A percentile compares a stretch with the other conserved stretches of the same genome.
These are phyloP conservation scores for Drymonia ruficornis DNA, from an alignment of 2,888 invertebrate genomes.

Conservation along the genomic window DNA sequence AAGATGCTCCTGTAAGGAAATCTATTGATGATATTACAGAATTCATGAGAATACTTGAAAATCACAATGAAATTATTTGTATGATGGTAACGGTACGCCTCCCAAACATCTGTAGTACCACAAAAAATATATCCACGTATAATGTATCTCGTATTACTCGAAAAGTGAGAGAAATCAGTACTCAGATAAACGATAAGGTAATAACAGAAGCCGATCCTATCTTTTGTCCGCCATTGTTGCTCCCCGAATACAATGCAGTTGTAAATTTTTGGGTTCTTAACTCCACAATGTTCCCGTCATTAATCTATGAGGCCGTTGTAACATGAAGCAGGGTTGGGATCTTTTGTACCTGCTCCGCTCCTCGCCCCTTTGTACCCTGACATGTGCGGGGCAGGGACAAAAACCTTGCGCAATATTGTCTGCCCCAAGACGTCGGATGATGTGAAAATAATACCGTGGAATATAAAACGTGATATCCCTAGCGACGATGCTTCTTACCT, in stretches of 20 bases:
- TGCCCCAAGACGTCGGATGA: conserved; percentile 65
- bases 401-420: conserved; percentile 81
- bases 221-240: conserved; percentile 78
- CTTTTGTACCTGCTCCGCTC: conserved; percentile 79
- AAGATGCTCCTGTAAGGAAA: conserved; percentile 24
- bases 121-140: conserved; percentile 59
- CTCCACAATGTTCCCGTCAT: conserved; percentile 81
- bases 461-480: conserved; percentile 51
- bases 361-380: conserved; percentile 73
- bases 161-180: conserved; percentile 79
- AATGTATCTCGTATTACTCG: conserved; percentile 75
- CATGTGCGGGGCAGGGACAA: conserved; percentile 77
- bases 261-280: conserved; percentile 84
- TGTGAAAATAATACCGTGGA: conserved; percentile 70
- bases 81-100: conserved; percentile 73
- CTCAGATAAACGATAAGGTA: conserved; percentile 78
- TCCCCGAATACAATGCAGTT: conserved; percentile 75
- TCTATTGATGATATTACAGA: conserved; percentile 30
- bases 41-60: conserved; percentile 48
- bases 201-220: conserved; percentile 81
- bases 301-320: conserved; percentile 79
- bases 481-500: conserved; percentile 9
- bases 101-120: conserved; percentile 70
- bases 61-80: conserved; percentile 57
- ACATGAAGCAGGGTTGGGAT: conserved; percentile 75